Evolutionary conservation across 2,888 invertebrate species (phyloP).

Genomic region (Tetropium fuscum): DNA sequence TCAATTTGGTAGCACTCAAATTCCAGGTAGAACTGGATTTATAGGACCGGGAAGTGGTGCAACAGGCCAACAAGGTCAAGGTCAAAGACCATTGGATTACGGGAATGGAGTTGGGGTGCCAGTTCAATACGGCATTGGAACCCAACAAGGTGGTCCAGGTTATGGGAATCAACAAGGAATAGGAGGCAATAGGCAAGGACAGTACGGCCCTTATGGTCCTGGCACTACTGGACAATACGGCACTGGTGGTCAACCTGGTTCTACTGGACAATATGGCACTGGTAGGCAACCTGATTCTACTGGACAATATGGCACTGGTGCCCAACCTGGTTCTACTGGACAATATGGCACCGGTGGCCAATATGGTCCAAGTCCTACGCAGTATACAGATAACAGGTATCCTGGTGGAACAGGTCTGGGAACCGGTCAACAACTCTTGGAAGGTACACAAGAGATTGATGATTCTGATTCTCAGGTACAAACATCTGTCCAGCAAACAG

Average conservation of each 20-base stretch:
- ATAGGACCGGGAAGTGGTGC: not conserved
- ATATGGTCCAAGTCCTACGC: not conserved
- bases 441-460: slow-evolving; percentile 60
- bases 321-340: not conserved
- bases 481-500: slow-evolving; percentile 70
- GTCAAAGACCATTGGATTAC: not conserved
- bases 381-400: slow-evolving; percentile 14
- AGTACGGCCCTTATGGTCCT: no score
- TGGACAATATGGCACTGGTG: not conserved
- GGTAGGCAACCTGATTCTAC: not conserved
- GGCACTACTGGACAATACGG: not conserved
- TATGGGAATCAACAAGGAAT: not conserved
- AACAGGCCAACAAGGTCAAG: not conserved
- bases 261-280: not conserved
- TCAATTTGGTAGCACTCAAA: no score
- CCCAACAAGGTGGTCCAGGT: not conserved
- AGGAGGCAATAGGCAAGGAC: no score
- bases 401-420: slow-evolving; percentile 9
- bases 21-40: not conserved
- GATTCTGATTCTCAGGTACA: slow-evolving; percentile 82
- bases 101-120: not conserved
- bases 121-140: not conserved
- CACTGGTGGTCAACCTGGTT: not conserved
- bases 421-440: not conserved
- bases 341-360: not conserved